A percentile compares a stretch with the other conserved stretches of the same genome.
phyloP scores from a whole-genome alignment of 2,113 vertebrate species.

The Spilogale gracilis region DNA sequence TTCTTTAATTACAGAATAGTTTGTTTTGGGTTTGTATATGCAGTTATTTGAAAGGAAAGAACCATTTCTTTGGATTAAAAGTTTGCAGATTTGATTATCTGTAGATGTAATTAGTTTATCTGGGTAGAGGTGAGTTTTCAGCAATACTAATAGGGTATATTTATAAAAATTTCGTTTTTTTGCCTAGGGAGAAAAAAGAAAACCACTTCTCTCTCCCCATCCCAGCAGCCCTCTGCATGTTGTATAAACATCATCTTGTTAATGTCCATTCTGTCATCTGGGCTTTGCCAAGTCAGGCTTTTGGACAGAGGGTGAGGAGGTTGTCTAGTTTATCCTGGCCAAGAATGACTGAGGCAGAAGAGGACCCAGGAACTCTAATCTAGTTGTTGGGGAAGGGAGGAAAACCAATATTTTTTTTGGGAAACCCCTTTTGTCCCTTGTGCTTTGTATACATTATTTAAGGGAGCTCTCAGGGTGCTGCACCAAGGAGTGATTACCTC shows the following conservation, averaged over 20 bases:
- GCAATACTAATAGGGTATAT: constrained; percentile 59
- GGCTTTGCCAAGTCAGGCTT: constrained; percentile 55
- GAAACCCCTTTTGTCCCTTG: neutral
- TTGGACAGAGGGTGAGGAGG: neutral
- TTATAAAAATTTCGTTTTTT: constrained; percentile 1
- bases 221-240: neutral
- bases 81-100: constrained; percentile 73
- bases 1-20: constrained; percentile 70
- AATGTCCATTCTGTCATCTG: constrained; percentile 19
- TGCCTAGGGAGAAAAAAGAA: neutral
- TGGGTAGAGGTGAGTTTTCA: constrained; percentile 68
- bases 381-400: neutral
- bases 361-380: constrained; percentile 26
- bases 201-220: neutral
- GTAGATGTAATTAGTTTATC: constrained; percentile 70
- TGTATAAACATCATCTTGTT: constrained; percentile 25
- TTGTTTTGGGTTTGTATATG: constrained; percentile 63
- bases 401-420: constrained; percentile 6
- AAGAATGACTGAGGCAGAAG: neutral
- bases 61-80: constrained; percentile 75
- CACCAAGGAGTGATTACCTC: neutral
- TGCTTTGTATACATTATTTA: constrained; percentile 41
- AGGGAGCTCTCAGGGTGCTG: neutral
- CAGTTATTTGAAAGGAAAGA: constrained; percentile 68
- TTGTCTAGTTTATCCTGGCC: neutral